Evolutionary conservation across 2,888 invertebrate species (phyloP).

Genomic region (Glyphotaelius pellucidus): DNA sequence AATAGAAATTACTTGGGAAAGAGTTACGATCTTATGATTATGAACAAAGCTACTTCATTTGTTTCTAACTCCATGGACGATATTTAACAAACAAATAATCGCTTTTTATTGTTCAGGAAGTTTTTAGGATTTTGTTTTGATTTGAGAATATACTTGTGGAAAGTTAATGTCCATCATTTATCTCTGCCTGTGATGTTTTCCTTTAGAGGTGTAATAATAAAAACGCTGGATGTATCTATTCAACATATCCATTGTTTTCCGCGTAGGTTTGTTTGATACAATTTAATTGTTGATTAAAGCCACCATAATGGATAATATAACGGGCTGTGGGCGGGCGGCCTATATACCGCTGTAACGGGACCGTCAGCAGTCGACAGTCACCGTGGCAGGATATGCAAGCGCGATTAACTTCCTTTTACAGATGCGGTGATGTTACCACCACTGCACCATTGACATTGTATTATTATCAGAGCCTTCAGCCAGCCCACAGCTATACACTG

Average conservation of each 20-base stretch:
- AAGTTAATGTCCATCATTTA: neutral
- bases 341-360: slow-evolving; percentile 28
- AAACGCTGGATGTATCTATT: neutral
- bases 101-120: neutral
- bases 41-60: neutral
- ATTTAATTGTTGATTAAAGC: slow-evolving; percentile 17
- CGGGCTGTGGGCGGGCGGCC: neutral
- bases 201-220: neutral
- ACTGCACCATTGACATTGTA: neutral
- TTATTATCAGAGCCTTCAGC: neutral
- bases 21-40: neutral
- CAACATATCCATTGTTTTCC: neutral
- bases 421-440: neutral
- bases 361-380: too few relatives aligned
- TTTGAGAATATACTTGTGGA: neutral
- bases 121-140: neutral
- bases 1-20: neutral
- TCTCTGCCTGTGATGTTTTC: neutral
- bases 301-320: neutral
- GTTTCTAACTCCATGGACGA: neutral
- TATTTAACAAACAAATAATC: neutral
- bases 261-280: slow-evolving; percentile 19
- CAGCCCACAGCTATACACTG: neutral
- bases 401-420: slow-evolving; percentile 16
- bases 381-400: slow-evolving; percentile 33